phyloP scores from a whole-genome alignment of 2,113 vertebrate species.

The Bubalus kerabau region DNA sequence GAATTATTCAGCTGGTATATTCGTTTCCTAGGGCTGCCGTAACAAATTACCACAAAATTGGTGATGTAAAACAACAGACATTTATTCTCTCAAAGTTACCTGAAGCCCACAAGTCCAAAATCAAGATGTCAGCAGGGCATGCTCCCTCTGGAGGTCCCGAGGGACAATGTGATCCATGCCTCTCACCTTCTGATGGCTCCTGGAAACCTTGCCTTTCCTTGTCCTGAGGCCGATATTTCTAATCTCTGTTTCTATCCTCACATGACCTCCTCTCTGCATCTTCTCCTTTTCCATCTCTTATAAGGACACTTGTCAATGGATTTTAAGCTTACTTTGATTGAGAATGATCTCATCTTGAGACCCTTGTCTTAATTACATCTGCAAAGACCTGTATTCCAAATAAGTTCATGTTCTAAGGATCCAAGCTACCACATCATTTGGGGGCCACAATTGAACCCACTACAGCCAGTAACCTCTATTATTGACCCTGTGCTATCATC shows the following conservation, averaged over 20 bases:
- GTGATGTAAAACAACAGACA: not conserved
- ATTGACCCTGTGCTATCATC: not conserved
- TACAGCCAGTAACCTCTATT: not conserved
- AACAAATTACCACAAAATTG: not conserved
- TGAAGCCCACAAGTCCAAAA: not conserved
- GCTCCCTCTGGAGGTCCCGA: not conserved
- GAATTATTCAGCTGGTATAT: not conserved
- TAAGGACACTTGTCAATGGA: not conserved
- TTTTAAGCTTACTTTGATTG: not conserved
- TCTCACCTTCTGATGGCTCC: not conserved
- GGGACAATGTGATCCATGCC: not conserved
- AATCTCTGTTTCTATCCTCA: not conserved
- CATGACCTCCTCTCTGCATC: not conserved
- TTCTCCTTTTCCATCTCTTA: not conserved
- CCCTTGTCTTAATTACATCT: not conserved
- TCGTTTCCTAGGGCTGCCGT: not conserved
- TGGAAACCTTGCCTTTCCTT: not conserved
- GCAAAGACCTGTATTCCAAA: not conserved
- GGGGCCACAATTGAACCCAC: not conserved
- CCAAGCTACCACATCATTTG: not conserved
- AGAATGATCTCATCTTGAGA: not conserved
- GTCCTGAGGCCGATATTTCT: not conserved
- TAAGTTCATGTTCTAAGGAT: not conserved
- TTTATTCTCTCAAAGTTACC: not conserved
- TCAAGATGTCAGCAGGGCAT: not conserved